A percentile compares a stretch with the other conserved stretches of the same genome.
phyloP scores from a whole-genome alignment of 2,888 invertebrate species.

The Psylliodes chrysocephalus region DNA sequence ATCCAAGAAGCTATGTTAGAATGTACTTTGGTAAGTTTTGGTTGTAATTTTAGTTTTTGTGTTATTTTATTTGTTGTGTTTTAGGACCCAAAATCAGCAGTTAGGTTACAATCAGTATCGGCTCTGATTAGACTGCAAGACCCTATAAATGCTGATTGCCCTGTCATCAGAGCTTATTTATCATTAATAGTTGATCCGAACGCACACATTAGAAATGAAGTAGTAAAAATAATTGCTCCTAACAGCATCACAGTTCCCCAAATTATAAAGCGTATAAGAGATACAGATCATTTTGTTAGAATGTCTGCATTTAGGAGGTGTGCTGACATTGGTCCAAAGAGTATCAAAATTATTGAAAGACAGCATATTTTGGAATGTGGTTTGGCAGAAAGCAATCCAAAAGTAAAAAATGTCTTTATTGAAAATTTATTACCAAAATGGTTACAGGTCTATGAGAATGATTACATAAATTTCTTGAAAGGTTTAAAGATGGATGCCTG shows the following conservation, averaged over 20 bases:
- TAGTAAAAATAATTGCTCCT: constrained; percentile 49
- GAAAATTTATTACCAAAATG: constrained; percentile 76
- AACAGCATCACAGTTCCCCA: constrained; percentile 44
- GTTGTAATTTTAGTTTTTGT: no score
- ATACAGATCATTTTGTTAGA: constrained; percentile 81
- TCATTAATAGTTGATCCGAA: constrained; percentile 78
- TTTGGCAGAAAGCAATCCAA: constrained; percentile 70
- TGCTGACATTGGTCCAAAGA: constrained; percentile 48
- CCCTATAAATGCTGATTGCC: constrained; percentile 78
- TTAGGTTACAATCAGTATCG: constrained; percentile 82
- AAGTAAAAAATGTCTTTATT: constrained; percentile 64
- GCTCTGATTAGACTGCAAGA: constrained; percentile 85
- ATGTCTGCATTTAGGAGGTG: constrained; percentile 65
- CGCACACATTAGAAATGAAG: constrained; percentile 62
- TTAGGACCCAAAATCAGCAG: constrained; percentile 78
- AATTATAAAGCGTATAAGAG: constrained; percentile 74
- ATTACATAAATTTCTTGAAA: constrained; percentile 75
- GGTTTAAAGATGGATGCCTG: constrained; percentile 79
- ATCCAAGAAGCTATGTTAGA: constrained; percentile 53
- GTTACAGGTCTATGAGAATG: constrained; percentile 77
- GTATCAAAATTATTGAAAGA: constrained; percentile 73
- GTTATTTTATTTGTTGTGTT: constrained; percentile 37
- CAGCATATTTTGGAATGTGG: constrained; percentile 72
- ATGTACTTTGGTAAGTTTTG: constrained; percentile 47
- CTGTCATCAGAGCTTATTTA: constrained; percentile 80